Base-by-base conservation (phyloP, 2,113 vertebrate species). In the Rana temporaria region DNA sequence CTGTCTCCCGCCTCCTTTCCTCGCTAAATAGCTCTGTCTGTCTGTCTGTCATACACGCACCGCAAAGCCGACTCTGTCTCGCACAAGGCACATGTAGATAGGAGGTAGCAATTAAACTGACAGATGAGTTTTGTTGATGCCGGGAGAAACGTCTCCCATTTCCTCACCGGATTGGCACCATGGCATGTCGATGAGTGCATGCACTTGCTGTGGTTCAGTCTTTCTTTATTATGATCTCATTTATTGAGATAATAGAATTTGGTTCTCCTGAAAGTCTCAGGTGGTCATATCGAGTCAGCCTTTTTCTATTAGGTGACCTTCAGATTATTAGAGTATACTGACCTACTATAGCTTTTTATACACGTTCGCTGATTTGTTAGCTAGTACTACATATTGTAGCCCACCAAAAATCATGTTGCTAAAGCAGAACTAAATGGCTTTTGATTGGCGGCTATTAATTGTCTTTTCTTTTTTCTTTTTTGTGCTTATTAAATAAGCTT, bases 81-180 rank as follows among this genome's bases (percentile, higher is more conserved):
- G n/a, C 34, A 17, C 16, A 14, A 53, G 73, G 32, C 30, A 18
- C 57, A 14, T 59, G 71, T 11, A 18, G 55, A 62, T 18, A 62
- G 57, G 17, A 62, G 56, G 30, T 64, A 52, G 74, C 26, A 77
- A 77, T 77, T 77, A 77, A 30, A 64, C 74, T 64, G 74, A 65
- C 74, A 77, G 24, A 30, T 48, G 20, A 24, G 74, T 19, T 77
- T 77, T 64, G 60, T 64, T 64, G 74, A 77, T 77, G 74, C 74
- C 60, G 6, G 73, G 30, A 74, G 72, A 48, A 16, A 24, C 2
- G 11, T 6, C 59, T 24, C 34, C 73, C 14, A 22, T 75, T 62
- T 60, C 57, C 72, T 75, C 3, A 34, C 34, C 70, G 6, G 26
- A 53, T 34, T 34, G 55, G 70, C 70, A 59, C 70, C 53, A 56